Conservation (phyloP, 2,888 invertebrate genomes). For the Habroteleia sp. region DNA sequence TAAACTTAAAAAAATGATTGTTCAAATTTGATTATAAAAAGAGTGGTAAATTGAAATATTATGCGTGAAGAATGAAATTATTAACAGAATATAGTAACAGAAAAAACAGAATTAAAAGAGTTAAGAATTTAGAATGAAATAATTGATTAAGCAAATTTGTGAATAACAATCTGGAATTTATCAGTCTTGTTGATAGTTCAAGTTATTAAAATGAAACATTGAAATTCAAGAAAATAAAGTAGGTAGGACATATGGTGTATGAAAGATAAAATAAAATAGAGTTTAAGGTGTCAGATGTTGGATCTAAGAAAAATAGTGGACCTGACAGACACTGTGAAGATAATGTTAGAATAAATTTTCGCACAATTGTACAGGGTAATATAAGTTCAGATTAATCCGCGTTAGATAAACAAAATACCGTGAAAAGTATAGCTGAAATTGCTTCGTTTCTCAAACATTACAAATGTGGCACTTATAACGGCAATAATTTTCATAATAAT, state of each 20-base stretch:
- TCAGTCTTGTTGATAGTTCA: constrained; percentile 17
- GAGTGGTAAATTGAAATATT: constrained; percentile 11
- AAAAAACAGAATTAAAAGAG: too few species aligned
- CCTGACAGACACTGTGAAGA: constrained; percentile 18
- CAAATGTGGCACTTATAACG: too few species aligned
- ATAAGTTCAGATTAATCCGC: constrained; percentile 25
- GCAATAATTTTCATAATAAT: too few species aligned
- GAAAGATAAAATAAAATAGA: constrained; percentile 31
- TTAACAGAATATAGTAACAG: too few species aligned
- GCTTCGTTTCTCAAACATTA: too few species aligned
- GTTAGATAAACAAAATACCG: background rate
- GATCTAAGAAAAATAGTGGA: constrained; percentile 28
- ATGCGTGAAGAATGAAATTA: constrained; percentile 12
- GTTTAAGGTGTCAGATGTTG: constrained; percentile 28
- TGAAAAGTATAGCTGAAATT: too few species aligned
- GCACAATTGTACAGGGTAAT: constrained; percentile 32
- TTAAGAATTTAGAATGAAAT: too few species aligned
- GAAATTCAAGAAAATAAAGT: constrained; percentile 26
- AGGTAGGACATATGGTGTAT: constrained; percentile 40
- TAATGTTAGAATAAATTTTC: constrained; percentile 35
- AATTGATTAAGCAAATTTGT: too few species aligned
- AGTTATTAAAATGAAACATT: constrained; percentile 1
- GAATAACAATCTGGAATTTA: too few species aligned
- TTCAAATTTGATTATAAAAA: too few species aligned
- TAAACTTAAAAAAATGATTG: too few species aligned